Base-by-base conservation (phyloP, 2,888 invertebrate species). In the Tachina grossa region DNA sequence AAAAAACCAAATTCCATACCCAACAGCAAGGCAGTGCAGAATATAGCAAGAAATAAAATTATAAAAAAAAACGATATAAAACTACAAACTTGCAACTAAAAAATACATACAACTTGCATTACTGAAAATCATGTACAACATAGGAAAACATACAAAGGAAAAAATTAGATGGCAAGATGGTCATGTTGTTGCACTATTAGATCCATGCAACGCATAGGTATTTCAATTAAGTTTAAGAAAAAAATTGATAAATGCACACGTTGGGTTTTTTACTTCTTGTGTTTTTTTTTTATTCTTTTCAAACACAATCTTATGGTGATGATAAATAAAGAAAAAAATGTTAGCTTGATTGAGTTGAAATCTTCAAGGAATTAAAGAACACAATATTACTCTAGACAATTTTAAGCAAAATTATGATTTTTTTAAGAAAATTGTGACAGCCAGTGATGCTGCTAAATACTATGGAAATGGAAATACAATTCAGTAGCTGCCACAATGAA, bases 161-260 rank as follows among this genome's bases (percentile, higher is more conserved):
- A 53, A 22, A 51, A 69, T 11, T 4, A 68, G 14, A 53, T 51
- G 39, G 75, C 71, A 59, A 47, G 49, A 66, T 77, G 45, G 43
- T 13, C 66, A 83, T 78, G 59, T 66, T 74, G 83, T 68, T 59
- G 51, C 49, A 76, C 63, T 75, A 76, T 85, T 82, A 85, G 66
- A 85, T 53, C 19, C 68, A 83, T 61, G 71, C 82, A 83, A 85
- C 85, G 85, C 82, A 83, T 76, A 83, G 85, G 82, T 83, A 85
- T 85, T 85, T 85, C 82, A 85, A 83, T 83, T 85, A 80, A 80
- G 72, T 83, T 59, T 49, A 83, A 78, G n/a, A 81, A 83, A 31
- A 31, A 31, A 66, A 82, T 49, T 85, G 82, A 82, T 78, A 78
- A 82, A 82, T 82, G 82, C 51, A 49, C 47, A 47, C 57, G 65